These are phyloP conservation scores for Ctenoplectra terminalis DNA, from an alignment of 1,140 invertebrate species.

Conservation along the genomic window DNA sequence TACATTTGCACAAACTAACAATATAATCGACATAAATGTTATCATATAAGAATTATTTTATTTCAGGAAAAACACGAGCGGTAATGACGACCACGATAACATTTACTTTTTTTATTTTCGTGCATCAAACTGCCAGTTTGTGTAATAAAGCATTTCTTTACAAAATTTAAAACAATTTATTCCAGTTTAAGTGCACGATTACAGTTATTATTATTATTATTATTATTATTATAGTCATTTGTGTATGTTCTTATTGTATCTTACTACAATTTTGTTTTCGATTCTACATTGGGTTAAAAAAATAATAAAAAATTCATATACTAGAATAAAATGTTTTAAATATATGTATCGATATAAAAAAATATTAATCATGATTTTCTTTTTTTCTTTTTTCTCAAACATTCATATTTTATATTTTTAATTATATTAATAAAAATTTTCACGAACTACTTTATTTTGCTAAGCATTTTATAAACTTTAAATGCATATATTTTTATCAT, in stretches of 20 bases:
- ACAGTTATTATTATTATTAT: slow-evolving; percentile 1
- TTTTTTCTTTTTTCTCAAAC: background rate
- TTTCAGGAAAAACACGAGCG: background rate
- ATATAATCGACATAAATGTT: background rate
- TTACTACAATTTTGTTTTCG: too few relatives aligned
- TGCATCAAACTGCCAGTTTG: slow-evolving; percentile 18
- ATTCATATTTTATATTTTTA: background rate
- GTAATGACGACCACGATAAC: background rate
- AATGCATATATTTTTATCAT: background rate
- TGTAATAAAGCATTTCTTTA: slow-evolving; percentile 28
- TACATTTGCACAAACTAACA: slow-evolving; percentile 25
- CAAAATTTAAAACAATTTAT: slow-evolving; percentile 4
- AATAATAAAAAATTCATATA: background rate
- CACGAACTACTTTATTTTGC: background rate
- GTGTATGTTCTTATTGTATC: too few relatives aligned
- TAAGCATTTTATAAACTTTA: background rate
- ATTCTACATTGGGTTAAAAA: background rate
- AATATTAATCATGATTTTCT: background rate
- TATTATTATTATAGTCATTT: background rate
- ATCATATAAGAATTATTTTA: slow-evolving; percentile 2
- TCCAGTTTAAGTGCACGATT: background rate
- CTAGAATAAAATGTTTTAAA: background rate
- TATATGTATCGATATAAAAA: background rate
- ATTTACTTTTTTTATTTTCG: slow-evolving; percentile 22
- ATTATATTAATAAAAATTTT: background rate